Base-by-base conservation (phyloP, 2,113 vertebrate species). In the Chiloscyllium plagiosum region DNA sequence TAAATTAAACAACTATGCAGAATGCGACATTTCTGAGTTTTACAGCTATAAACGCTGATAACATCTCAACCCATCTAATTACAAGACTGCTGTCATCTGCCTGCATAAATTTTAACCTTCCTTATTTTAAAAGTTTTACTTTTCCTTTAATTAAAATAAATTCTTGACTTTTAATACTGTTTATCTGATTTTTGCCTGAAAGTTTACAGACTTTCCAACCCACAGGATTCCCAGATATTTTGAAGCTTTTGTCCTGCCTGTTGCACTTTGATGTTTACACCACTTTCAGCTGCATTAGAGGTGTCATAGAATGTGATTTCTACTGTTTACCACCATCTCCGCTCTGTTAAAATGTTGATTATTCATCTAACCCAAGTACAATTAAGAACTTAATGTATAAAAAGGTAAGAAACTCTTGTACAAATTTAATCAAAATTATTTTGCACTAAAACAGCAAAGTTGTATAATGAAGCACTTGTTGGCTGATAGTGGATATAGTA, bases 31-130 rank as follows among this genome's bases (percentile, higher is more conserved):
- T 50, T 42, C 68, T 72, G 94, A 52, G 94, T 95, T 95, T 72
- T 76, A 76, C 92, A 72, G 24, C 42, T 50, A 26, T 95, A 95
- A 95, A 70, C 61, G 10, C 92, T 8, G 87, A 89, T 89, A 94
- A 42, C 69, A 68, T 69, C 65, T 69, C 20, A 20, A 94, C 33
- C 10, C n/a, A 90, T 10, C 52, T 56, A 89, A 5, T 89, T 89
- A 56, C 13, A 26, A 89, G 29, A n/a, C 0, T n/a, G 61, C 87
- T n/a, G 52, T 29, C 33, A 12, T 47, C 52, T 83, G 37, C 80
- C 80, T 37, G 80, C 37, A 20, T 83, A 42, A 37, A 47, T 19
- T 37, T 20, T 83, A 15, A 83, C 15, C 78, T 83, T 37, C 78
- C n/a, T 83, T 42, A 83, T 83, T 83, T 47, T 83, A 17, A 7